Base-by-base conservation (phyloP, 2,113 vertebrate genomes). In the Corapipo altera region DNA sequence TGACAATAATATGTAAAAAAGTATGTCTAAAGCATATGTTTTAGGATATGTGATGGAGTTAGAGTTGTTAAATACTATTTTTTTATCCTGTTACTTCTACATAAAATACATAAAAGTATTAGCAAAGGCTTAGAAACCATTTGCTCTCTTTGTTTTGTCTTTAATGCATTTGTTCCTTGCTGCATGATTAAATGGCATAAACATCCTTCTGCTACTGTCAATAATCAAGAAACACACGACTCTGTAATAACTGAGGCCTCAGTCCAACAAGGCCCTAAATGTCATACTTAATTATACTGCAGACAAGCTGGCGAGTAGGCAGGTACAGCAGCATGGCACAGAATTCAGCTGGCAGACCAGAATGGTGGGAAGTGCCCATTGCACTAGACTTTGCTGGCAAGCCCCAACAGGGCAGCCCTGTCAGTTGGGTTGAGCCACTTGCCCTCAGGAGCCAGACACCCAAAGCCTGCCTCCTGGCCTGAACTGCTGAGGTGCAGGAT, bases 61-160 rank as follows among this genome's bases (percentile, higher is more conserved):
- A 75, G 15, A 15, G 49, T 54, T 75, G n/a, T 92, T 81, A 92
- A 92, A 82, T 81, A 93, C 75, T 69, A 61, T 48, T 92, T 89
- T 93, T 93, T 84, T 92, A 70, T 76, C 28, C 49, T 69, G 20
- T 70, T 72, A 82, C n/a, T 91, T 91, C 24, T 66, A 72, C 73
- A 75, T 72, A 67, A 88, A 67, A 75, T 49, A 24, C 5, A 49
- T 44, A 24, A n/a, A 92, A 87, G 17, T 87, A 55, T 81, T 89
- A 92, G 39, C 51, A 90, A 90, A 57, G 28, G 26, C 33, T 89
- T 78, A 78, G 76, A 92, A 91, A 76, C 5, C 12, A 37, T 89
- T 95, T 78, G 9, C 18, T 81, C 10, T 59, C 61, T 86, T 91
- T 70, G 11, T 90, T 92, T 67, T 39, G 21, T 81, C 48, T 74